Percentiles rank a stretch among this genome's conserved stretches.
Evolutionary conservation across 2,888 invertebrate genomes (phyloP).

Genomic region (Diarsia dahlii): DNA sequence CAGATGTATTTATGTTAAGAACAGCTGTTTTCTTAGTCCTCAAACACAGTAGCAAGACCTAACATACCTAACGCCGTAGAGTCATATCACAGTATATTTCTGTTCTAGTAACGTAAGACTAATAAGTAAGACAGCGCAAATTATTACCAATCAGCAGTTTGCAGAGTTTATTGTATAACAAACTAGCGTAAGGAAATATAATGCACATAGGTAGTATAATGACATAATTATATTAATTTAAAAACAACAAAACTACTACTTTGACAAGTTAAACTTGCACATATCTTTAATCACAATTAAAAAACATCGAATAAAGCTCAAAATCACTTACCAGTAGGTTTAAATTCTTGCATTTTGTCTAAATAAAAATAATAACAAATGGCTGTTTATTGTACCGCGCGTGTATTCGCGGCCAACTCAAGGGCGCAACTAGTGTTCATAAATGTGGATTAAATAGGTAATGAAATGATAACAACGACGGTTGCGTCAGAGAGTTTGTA

Average conservation of each 20-base stretch:
- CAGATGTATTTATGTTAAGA: neutral
- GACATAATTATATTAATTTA: neutral
- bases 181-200: neutral
- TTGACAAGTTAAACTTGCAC: too few relatives aligned
- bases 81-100: neutral
- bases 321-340: conserved; percentile 52
- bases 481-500: conserved; percentile 35
- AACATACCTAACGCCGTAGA: neutral
- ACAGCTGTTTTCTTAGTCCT: neutral
- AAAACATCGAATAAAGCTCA: neutral
- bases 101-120: neutral
- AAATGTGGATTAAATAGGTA: conserved; percentile 35
- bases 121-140: neutral
- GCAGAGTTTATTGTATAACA: neutral
- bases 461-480: conserved; percentile 48
- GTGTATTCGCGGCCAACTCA: conserved; percentile 18
- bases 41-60: neutral
- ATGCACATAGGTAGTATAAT: too few relatives aligned
- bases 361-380: neutral
- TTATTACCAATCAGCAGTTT: neutral
- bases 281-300: too few relatives aligned
- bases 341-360: conserved; percentile 61
- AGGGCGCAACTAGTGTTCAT: conserved; percentile 48
- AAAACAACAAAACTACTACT: neutral
- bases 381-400: neutral